Evolutionary conservation across 2,797 vertebrate genomes (phyloP).

Genomic region (Octomys mimax): DNA sequence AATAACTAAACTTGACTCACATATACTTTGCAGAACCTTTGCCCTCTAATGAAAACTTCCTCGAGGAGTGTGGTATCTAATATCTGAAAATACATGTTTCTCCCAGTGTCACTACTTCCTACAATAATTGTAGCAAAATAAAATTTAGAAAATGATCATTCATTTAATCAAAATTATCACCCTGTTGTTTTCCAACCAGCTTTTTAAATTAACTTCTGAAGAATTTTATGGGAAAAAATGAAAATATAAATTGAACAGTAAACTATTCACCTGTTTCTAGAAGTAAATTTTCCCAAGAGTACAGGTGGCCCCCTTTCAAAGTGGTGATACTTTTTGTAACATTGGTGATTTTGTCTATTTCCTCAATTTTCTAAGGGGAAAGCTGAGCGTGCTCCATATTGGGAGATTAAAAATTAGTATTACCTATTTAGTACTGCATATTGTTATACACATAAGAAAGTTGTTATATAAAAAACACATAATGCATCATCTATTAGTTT

Average conservation of each 20-base stretch:
- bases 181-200: neutral
- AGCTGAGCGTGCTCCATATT: neutral
- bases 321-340: neutral
- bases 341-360: neutral
- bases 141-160: neutral
- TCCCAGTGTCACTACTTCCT: neutral
- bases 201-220: conserved; percentile 2
- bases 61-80: neutral
- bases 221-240: conserved; percentile 20
- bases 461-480: conserved; percentile 29
- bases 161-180: conserved; percentile 51
- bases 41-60: neutral
- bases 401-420: neutral
- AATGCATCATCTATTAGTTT: neutral
- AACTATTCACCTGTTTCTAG: conserved; percentile 41
- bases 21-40: neutral
- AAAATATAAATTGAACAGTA: conserved; percentile 46
- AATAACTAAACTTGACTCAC: neutral
- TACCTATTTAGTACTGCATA: neutral
- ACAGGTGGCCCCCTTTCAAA: neutral
- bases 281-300: conserved; percentile 2
- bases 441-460: neutral
- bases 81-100: neutral
- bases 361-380: neutral
- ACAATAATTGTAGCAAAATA: neutral